These are phyloP conservation scores for Drosophila guanche DNA, from an alignment of 1,140 invertebrate genomes.

Conservation along the genomic window DNA sequence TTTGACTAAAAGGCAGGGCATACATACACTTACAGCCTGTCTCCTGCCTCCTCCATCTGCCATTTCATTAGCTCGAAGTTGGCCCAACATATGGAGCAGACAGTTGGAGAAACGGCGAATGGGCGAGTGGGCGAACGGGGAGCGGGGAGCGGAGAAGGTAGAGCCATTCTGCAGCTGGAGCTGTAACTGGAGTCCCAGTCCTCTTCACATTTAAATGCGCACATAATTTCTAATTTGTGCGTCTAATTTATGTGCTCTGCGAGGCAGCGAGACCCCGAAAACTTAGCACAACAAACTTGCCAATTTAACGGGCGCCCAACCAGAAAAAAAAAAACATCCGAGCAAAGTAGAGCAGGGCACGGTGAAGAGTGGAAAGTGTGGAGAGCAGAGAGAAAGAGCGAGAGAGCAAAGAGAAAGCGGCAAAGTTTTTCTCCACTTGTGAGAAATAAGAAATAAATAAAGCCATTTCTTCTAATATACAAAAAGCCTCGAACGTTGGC, in stretches of 20 bases:
- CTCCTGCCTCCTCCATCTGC: conserved; percentile 22
- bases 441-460: conserved; percentile 82
- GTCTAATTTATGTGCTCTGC: conserved; percentile 78
- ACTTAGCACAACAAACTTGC: conserved; percentile 82
- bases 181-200: conserved; percentile 27
- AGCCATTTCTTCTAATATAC: conserved; percentile 83
- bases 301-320: conserved; percentile 75
- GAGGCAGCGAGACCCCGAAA: conserved; percentile 60
- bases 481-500: conserved; percentile 74
- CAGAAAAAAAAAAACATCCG: conserved; percentile 26
- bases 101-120: background rate
- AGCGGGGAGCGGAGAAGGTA: background rate
- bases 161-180: conserved; percentile 8
- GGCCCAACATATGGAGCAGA: conserved; percentile 44
- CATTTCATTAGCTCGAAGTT: conserved; percentile 49
- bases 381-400: background rate
- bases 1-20: conserved; percentile 71
- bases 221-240: conserved; percentile 83
- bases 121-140: conserved; percentile 3
- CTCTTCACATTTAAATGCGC: conserved; percentile 82
- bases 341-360: conserved; percentile 7
- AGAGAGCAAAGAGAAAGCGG: conserved; percentile 40
- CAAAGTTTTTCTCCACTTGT: conserved; percentile 80
- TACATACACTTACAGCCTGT: conserved; percentile 18
- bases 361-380: too few species aligned